A percentile compares a stretch with the other conserved stretches of the same genome.
phyloP scores from a whole-genome alignment of 2,797 vertebrate genomes.

The Chanos chanos region DNA sequence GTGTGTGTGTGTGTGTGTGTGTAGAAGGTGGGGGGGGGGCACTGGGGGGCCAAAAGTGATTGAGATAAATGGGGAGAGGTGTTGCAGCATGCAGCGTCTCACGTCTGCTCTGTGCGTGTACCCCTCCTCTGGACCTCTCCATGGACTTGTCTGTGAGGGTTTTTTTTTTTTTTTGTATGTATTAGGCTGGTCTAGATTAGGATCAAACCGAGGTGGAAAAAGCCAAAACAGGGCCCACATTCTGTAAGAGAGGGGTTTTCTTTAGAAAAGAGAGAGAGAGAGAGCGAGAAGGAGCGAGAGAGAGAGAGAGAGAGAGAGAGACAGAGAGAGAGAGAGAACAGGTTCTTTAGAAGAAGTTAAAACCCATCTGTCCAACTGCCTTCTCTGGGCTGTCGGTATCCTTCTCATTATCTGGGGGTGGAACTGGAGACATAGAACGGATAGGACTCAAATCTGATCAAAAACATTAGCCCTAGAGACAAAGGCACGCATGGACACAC shows the following conservation, averaged over 20 bases:
- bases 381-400: background rate
- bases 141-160: background rate
- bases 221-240: background rate
- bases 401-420: constrained; percentile 2
- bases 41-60: too few relatives aligned
- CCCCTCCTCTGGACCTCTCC: too few relatives aligned
- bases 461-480: background rate
- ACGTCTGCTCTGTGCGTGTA: too few relatives aligned
- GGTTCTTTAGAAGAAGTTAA: background rate
- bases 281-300: background rate
- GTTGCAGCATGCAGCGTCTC: too few relatives aligned
- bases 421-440: background rate
- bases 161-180: too few relatives aligned
- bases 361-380: background rate
- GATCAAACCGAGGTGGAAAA: constrained; percentile 43
- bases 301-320: background rate
- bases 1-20: too few relatives aligned
- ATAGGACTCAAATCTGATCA: too few relatives aligned
- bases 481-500: background rate
- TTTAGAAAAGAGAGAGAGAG: background rate
- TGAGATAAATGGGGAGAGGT: too few relatives aligned
- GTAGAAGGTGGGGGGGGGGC: too few relatives aligned
- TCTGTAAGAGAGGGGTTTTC: background rate
- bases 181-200: constrained; percentile 38
- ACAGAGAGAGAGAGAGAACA: background rate